Evolutionary conservation across 1,140 invertebrate species (phyloP).

Genomic region (Zophobas morio): DNA sequence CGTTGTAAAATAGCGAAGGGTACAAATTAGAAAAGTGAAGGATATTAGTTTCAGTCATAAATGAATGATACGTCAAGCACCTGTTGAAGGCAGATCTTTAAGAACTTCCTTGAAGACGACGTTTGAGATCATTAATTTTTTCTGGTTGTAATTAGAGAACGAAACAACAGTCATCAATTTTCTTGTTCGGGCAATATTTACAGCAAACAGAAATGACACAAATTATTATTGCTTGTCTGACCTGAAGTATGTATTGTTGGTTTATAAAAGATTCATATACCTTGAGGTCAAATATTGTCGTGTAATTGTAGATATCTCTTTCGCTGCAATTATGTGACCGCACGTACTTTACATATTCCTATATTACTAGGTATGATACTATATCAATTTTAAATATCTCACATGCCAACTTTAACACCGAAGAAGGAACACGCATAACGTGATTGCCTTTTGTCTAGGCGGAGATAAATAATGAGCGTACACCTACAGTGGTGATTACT

Average conservation of each 20-base stretch:
- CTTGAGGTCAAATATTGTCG: conserved; percentile 34
- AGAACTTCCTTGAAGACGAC: conserved; percentile 18
- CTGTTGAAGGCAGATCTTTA: conserved; percentile 41
- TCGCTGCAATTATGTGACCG: conserved; percentile 30
- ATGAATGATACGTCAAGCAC: conserved; percentile 44
- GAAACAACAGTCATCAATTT: conserved; percentile 23
- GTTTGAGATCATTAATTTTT: conserved; percentile 41
- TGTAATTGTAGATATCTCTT: conserved; percentile 32
- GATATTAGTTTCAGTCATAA: conserved; percentile 50
- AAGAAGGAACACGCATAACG: conserved; percentile 35
- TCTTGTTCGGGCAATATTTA: conserved; percentile 34
- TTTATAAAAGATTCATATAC: conserved; percentile 33
- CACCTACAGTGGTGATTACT: too few relatives aligned
- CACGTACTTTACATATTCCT: conserved; percentile 29
- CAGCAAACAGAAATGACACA: conserved; percentile 18
- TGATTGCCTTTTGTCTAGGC: conserved; percentile 10
- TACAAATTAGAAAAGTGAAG: conserved; percentile 44
- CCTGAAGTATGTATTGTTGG: conserved; percentile 25
- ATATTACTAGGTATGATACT: conserved; percentile 13
- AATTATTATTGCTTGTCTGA: conserved; percentile 28
- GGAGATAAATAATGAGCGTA: conserved; percentile 1
- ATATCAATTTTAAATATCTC: conserved; percentile 28
- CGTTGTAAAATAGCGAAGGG: conserved; percentile 31
- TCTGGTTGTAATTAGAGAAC: conserved; percentile 8
- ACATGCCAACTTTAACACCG: conserved; percentile 21